Base-by-base conservation (phyloP, 2,113 vertebrate genomes). In the Rhegmatorhina hoffmannsi region DNA sequence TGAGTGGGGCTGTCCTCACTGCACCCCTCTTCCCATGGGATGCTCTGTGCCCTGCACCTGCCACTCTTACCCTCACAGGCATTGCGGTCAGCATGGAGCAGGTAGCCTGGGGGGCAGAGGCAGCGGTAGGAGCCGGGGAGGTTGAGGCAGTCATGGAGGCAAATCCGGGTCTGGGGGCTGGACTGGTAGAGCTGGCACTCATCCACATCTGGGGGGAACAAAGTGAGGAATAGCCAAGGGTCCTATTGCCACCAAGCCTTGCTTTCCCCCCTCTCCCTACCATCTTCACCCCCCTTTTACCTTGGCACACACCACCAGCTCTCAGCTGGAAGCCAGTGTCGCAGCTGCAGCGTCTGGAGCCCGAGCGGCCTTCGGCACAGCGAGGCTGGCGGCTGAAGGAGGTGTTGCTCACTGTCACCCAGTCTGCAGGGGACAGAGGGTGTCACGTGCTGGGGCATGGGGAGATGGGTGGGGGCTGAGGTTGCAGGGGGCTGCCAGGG, bases 101-200 rank as follows among this genome's bases (percentile, higher is more conserved):
- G 95, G 75, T 99, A 99, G 23, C 99, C 99, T 0, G 69, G 58
- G 11, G 98, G 99, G 52, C 99, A 99, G 76, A 97, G 78, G 64
- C 99, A 99, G 80, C 97, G 98, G 96, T 99, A 99, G 36, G 98
- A 98, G 55, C 99, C 98, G 0, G 98, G 97, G 2, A 98, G 98
- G 97, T 99, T 99, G 52, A 99, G 91, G 76, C 99, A 99, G 52
- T 98, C 50, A 0, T 99, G 98, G 58, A 98, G 89, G 93, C 99
- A 99, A 80, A 99, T 95, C 80, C 93, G 98, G 3, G 97, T 98
- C 62, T 97, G 97, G 19, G 97, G 97, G 19, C 84, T 98, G 63
- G 90, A 84, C 91, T 99, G 98, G 97, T 98, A 99, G 66, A 99
- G 92, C 93, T 98, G 97, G 94, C 99, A 99, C 95, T 99, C 98